Percentiles rank a stretch among this genome's conserved stretches.
These are phyloP conservation scores for Microhierax caerulescens DNA, from an alignment of 2,797 vertebrate genomes.

Conservation along the genomic window DNA sequence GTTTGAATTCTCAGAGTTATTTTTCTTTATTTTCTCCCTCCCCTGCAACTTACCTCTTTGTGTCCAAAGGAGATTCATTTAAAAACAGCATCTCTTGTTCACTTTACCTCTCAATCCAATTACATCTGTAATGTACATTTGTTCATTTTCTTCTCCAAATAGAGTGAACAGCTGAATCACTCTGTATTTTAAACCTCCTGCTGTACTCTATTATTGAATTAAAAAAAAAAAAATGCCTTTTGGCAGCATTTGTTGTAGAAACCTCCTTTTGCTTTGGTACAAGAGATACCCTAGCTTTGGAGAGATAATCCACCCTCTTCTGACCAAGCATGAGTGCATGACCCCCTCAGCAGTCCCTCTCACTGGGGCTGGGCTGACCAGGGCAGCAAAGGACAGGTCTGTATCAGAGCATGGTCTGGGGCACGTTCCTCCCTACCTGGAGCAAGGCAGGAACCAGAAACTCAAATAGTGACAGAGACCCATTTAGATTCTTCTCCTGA, in stretches of 20 bases:
- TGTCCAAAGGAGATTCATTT: constrained; percentile 24
- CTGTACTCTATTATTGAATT: neutral
- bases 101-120: constrained; percentile 13
- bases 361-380: neutral
- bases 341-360: neutral
- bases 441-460: neutral
- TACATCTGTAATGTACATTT: constrained; percentile 20
- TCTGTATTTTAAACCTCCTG: constrained; percentile 13
- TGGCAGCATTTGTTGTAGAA: neutral
- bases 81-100: neutral
- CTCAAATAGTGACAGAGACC: neutral
- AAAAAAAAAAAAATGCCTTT: neutral
- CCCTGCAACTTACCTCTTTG: neutral
- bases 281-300: neutral
- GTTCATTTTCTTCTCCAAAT: constrained; percentile 13
- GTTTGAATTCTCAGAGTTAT: constrained; percentile 14
- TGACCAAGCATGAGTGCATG: rapidly evolving
- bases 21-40: constrained; percentile 28
- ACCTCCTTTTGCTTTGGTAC: neutral
- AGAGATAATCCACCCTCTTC: neutral
- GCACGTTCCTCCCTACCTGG: neutral
- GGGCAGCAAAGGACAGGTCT: neutral
- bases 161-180: neutral
- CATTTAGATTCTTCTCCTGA: neutral
- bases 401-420: rapidly evolving